Percentiles rank a stretch among this genome's conserved stretches.
These are phyloP conservation scores for Darevskia mixta DNA, from an alignment of 2,797 vertebrate genomes.

Conservation along the genomic window DNA sequence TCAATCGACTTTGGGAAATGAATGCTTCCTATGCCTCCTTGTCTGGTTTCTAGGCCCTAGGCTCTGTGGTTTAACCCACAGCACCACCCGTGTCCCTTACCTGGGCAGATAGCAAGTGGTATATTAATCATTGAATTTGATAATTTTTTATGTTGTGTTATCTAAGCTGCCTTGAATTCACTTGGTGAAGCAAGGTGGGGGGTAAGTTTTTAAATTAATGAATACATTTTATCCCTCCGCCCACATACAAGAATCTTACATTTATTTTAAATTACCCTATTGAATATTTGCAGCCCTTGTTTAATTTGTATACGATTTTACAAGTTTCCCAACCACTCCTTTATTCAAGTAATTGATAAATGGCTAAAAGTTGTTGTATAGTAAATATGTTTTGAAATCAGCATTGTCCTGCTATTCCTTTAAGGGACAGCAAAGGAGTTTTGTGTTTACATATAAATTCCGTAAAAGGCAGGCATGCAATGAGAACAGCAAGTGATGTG, in stretches of 20 bases:
- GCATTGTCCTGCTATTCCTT: background rate
- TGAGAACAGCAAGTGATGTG: conserved; percentile 38
- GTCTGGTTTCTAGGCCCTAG: too few relatives aligned
- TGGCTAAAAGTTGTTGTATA: background rate
- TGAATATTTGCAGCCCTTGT: background rate
- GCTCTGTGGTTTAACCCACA: too few relatives aligned
- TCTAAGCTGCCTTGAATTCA: background rate
- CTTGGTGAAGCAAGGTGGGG: background rate
- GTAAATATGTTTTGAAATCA: background rate
- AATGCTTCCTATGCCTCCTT: too few relatives aligned
- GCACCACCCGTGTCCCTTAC: too few relatives aligned
- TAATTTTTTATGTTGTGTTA: background rate
- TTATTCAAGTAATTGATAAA: background rate
- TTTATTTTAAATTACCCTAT: background rate
- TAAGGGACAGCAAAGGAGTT: background rate
- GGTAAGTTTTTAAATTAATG: background rate
- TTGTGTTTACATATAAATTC: background rate
- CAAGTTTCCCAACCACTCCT: too few relatives aligned
- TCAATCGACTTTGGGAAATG: background rate
- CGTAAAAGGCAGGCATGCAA: conserved; percentile 42
- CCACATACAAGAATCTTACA: background rate
- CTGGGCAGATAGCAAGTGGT: too few relatives aligned
- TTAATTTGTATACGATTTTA: background rate
- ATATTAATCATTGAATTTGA: too few relatives aligned
- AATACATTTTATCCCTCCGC: background rate